Base-by-base conservation (phyloP, 2,113 vertebrate species). In the Isurus oxyrinchus region DNA sequence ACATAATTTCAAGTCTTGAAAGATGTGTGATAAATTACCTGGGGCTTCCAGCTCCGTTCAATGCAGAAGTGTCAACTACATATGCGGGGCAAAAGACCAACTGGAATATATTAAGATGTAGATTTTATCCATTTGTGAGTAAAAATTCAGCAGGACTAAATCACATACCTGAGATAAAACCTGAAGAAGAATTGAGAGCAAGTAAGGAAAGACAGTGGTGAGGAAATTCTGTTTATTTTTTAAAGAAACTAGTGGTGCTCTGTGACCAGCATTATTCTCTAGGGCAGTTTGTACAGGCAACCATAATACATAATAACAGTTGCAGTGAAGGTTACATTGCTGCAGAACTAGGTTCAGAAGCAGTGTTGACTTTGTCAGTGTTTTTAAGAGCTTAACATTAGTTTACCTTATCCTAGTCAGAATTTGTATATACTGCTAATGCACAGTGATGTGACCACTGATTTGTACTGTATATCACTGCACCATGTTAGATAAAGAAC, bases 1-100 rank as follows among this genome's bases (percentile, higher is more conserved):
- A 94, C n/a, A 19, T 67, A 94, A 94, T 94, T 94, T 94, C 59
- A 67, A 87, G 35, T 94, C n/a, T 94, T 94, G 35, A 94, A 94
- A 40, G 59, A 63, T 67, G 61, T 66, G 93, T 67, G 35, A 63
- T 94, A 94, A 40, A 44, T 67, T 25, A n/a, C 93, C 61, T 40
- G 8, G n/a, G 93, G 93, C 59, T 94, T 94, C n/a, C 35, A n/a
- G 19, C 21, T 94, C 40, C 25, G 10, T 67, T 67, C 59, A 94
- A 44, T n/a, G 25, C 59, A 94, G 90, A n/a, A 49, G 16, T 87
- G 49, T 94, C 16, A 13, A 40, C 5, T 44, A 44, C n/a, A 44
- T 40, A 44, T 49, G 61, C 67, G n/a, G 57, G n/a, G 66, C 93
- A 67, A 67, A 44, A 1, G 61, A 67, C n/a, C 55, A 94, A 67